These are phyloP conservation scores for Drosophila atripex DNA, from an alignment of 2,888 invertebrate species.

Conservation along the genomic window DNA sequence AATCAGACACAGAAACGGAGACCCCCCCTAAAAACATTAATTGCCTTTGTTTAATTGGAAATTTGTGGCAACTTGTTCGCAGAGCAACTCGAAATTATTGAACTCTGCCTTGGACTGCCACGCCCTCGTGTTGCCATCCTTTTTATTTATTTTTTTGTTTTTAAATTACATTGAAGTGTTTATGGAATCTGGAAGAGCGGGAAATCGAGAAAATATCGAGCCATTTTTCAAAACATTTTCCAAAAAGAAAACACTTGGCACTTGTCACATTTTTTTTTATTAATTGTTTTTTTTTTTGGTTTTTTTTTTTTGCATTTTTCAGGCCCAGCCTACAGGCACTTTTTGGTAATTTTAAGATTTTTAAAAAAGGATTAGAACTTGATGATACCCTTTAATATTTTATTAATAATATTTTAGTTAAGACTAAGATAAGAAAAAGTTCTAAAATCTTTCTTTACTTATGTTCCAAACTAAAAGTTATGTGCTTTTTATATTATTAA, in stretches of 20 bases:
- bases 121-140: too few species aligned
- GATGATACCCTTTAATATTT: not conserved
- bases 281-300: too few species aligned
- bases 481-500: not conserved
- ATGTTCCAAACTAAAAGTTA: too few species aligned
- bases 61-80: constrained; percentile 35
- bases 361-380: not conserved
- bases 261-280: constrained; percentile 7
- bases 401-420: not conserved
- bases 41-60: constrained; percentile 65
- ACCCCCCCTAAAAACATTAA: constrained; percentile 30
- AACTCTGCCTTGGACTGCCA: constrained; percentile 5
- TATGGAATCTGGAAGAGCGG: not conserved
- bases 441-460: too few species aligned
- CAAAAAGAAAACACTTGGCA: not conserved
- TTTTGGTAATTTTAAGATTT: not conserved
- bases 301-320: constrained; percentile 24
- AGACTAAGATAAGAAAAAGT: too few species aligned
- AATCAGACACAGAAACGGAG: constrained; percentile 5
- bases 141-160: too few species aligned
- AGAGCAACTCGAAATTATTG: constrained; percentile 21
- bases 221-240: not conserved
- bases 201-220: not conserved
- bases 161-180: too few species aligned
- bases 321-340: constrained; percentile 29